Evolutionary conservation across 64 coral and sea anemone species (phyloP).

Genomic region (Pocillopora verrucosa): DNA sequence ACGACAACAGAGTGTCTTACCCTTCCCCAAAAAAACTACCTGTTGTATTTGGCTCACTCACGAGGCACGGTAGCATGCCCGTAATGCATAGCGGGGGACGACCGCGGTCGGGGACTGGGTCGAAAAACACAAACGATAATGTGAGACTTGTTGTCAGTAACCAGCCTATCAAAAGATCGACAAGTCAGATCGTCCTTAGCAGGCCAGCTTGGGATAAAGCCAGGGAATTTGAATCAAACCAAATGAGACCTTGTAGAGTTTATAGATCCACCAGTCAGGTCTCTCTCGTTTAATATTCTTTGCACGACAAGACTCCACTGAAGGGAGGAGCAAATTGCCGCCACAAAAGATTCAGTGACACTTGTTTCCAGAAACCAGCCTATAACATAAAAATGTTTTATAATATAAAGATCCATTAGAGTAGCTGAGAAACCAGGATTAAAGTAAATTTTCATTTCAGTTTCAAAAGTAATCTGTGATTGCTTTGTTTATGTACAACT

Average conservation of each 20-base stretch:
- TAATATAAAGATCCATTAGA: too few species aligned
- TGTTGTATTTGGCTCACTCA: constrained; percentile 33
- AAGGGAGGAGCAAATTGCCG: too few species aligned
- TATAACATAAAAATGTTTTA: too few species aligned
- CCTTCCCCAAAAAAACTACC: constrained; percentile 1
- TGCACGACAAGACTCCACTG: too few species aligned
- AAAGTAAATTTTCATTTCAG: too few species aligned
- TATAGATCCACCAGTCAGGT: constrained; percentile 73
- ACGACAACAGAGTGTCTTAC: not conserved
- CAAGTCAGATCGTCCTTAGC: constrained; percentile 65
- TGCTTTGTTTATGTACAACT: too few species aligned
- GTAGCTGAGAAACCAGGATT: too few species aligned
- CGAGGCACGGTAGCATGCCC: constrained; percentile 76
- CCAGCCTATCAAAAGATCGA: constrained; percentile 15
- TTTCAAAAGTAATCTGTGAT: too few species aligned
- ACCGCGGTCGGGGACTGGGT: not conserved
- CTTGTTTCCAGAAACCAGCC: too few species aligned
- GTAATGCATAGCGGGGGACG: constrained; percentile 28
- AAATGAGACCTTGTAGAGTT: constrained; percentile 50
- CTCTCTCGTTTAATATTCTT: constrained; percentile 61
- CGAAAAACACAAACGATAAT: not conserved
- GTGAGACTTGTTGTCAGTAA: not conserved
- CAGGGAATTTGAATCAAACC: constrained; percentile 27
- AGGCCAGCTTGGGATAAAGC: not conserved
- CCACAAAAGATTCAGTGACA: too few species aligned